Evolutionary conservation across 2,113 vertebrate genomes (phyloP).

Genomic region (Ophiodon elongatus): DNA sequence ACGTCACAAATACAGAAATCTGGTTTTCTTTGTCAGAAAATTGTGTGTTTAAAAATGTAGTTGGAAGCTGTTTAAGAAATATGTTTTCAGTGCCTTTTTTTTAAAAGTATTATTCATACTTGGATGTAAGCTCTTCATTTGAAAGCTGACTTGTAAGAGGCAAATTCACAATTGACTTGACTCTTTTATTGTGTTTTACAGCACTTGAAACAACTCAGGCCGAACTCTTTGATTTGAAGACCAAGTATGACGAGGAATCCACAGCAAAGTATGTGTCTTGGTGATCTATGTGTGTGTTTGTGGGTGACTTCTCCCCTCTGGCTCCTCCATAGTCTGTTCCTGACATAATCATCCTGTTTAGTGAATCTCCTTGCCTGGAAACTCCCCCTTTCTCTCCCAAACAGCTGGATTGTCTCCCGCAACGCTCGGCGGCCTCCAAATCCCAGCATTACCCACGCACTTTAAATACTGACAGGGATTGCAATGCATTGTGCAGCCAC

Average conservation of each 20-base stretch:
- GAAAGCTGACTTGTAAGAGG: background rate
- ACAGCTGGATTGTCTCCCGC: conserved; percentile 78
- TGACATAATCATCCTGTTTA: conserved; percentile 79
- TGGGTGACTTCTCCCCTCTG: conserved; percentile 62
- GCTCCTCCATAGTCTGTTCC: conserved; percentile 56
- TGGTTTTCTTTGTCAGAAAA: background rate
- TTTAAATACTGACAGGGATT: conserved; percentile 72
- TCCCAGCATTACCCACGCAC: conserved; percentile 69
- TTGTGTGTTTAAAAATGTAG: no score
- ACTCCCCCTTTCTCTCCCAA: conserved; percentile 62
- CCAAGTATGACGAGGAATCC: conserved; percentile 98
- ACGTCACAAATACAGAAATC: background rate
- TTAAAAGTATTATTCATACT: background rate
- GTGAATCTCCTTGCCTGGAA: conserved; percentile 72
- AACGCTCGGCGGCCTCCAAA: conserved; percentile 68
- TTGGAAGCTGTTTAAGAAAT: background rate
- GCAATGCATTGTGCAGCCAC: conserved; percentile 54
- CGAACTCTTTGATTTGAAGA: conserved; percentile 99
- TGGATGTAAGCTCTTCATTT: background rate
- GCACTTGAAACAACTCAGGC: conserved; percentile 98
- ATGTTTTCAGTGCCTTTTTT: background rate
- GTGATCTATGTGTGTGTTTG: conserved; percentile 51
- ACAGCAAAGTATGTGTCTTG: conserved; percentile 95
- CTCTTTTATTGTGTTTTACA: conserved; percentile 75
- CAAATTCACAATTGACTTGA: conserved; percentile 3